Conservation (phyloP, 1,140 invertebrate genomes). For the Ceratosolen solmsi region DNA sequence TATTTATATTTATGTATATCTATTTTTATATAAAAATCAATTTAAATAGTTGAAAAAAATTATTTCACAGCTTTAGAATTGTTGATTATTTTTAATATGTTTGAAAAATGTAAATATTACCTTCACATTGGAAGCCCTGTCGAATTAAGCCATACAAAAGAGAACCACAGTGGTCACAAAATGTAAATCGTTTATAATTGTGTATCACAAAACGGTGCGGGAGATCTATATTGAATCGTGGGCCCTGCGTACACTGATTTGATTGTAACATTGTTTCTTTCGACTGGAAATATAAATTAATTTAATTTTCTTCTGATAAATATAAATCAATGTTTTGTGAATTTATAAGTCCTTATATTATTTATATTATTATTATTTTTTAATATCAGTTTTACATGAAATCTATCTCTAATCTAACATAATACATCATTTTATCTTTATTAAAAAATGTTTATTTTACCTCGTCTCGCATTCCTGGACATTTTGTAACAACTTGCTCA, state of each 20-base stretch:
- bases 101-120: too few species aligned
- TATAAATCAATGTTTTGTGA: constrained; percentile 1
- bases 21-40: too few species aligned
- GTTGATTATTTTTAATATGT: too few species aligned
- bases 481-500: constrained; percentile 93
- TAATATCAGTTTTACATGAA: background rate
- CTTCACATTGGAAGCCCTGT: constrained; percentile 98
- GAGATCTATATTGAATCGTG: constrained; percentile 97
- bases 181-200: constrained; percentile 97
- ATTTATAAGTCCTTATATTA: background rate
- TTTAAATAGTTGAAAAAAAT: too few species aligned
- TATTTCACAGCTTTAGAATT: too few species aligned
- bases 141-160: constrained; percentile 95
- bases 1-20: too few species aligned
- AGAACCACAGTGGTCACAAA: constrained; percentile 99
- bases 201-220: constrained; percentile 95
- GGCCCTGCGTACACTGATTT: constrained; percentile 74
- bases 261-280: constrained; percentile 68
- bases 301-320: constrained; percentile 38
- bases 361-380: background rate
- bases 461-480: constrained; percentile 95
- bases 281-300: constrained; percentile 52
- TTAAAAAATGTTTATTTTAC: constrained; percentile 69
- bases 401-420: background rate
- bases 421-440: background rate